Evolutionary conservation across 1,140 invertebrate genomes (phyloP), one percentile per base, ranked within the genome.

Genomic region (Drosophila azteca): DNA sequence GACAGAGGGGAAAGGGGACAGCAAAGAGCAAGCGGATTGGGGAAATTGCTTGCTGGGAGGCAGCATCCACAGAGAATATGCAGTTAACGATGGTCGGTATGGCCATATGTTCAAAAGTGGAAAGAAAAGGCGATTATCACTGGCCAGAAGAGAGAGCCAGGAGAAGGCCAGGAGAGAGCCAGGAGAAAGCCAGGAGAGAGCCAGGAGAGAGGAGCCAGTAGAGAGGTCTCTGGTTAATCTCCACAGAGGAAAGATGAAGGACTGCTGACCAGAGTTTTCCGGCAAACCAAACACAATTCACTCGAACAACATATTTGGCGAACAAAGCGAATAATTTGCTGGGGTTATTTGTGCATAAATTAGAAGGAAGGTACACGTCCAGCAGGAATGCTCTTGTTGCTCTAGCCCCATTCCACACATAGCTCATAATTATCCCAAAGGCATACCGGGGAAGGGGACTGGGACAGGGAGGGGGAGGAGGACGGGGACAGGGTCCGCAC

Each of bases 311-410:
- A 81, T 39, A 11, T 3, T 11, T 3, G 31, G 31, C 1, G 76
- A 70, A 78, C 79, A 82, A 79, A 84, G 80, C 78, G 80, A 84
- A 84, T 64, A 79, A 83, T 84, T 83, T 83, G 79, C 80, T 76
- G 13, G 50, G 68, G 80, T 67, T 83, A 84, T 83, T 76, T 84
- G 80, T 59, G 65, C 67, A 61, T 79, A 83, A 84, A 70, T 83
- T 74, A 62, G 70, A 69, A 50, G 17, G 70, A 69, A 4, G 24
- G 24, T 26, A 5, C 24, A 5, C 24, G 24, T 26, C 24, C 24
- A 5, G 4, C 5, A 44, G 46, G 48, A 55, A 53, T 43, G 60
- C 15, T 15, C 60, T 20, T 20, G 17, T 20, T 24, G 9, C 3
- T 24, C 46, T 17, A 9, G 54, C 26, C 11, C 5, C 64, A 81